These are phyloP conservation scores for Sylvietta virens DNA, from an alignment of 2,113 vertebrate genomes.

Conservation along the genomic window DNA sequence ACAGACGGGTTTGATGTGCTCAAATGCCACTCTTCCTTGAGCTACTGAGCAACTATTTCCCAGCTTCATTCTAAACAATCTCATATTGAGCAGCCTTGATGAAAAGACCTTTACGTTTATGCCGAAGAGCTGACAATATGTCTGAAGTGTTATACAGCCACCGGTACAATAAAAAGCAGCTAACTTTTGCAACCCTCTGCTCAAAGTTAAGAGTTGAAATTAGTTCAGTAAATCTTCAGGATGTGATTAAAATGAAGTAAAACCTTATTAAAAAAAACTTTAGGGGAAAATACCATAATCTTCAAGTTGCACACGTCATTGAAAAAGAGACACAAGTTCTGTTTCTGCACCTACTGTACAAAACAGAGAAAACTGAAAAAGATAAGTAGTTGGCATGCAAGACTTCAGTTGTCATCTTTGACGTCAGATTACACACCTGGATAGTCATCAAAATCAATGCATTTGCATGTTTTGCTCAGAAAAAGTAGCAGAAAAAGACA, in stretches of 20 bases:
- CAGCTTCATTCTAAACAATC: background rate
- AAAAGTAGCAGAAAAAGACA: background rate
- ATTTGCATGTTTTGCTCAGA: background rate
- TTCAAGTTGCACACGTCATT: background rate
- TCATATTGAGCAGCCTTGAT: background rate
- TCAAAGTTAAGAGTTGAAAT: slow-evolving; percentile 31
- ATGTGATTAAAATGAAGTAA: background rate
- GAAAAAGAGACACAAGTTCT: background rate
- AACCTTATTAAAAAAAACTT: background rate
- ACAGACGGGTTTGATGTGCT: background rate
- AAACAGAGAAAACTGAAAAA: background rate
- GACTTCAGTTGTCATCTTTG: rapidly evolving
- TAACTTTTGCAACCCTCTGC: background rate
- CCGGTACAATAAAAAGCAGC: slow-evolving; percentile 10
- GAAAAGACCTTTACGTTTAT: background rate
- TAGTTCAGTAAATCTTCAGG: background rate
- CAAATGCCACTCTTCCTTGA: background rate
- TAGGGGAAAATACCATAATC: background rate
- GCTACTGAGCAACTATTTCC: background rate
- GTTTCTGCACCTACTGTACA: background rate
- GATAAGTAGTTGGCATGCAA: rapidly evolving
- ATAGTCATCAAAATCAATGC: background rate
- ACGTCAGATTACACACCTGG: background rate
- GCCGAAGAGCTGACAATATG: background rate
- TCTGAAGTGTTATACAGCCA: background rate